phyloP scores from a whole-genome alignment of 1,140 invertebrate species.

The Brachionus rubens region DNA sequence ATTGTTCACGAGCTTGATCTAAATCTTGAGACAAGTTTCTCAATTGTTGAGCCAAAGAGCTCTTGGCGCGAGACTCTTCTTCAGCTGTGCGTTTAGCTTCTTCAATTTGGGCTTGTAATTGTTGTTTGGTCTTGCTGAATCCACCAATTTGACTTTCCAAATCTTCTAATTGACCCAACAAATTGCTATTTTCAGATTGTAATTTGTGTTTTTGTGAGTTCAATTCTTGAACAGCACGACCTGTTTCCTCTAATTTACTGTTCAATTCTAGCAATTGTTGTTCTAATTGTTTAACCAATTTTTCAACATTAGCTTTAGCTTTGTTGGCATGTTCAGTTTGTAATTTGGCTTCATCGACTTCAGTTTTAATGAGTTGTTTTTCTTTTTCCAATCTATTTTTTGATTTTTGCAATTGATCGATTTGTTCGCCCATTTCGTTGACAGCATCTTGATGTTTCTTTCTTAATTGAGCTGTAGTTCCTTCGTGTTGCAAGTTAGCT shows the following conservation, averaged over 20 bases:
- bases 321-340: constrained; percentile 79
- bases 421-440: constrained; percentile 92
- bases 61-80: constrained; percentile 52
- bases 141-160: constrained; percentile 35
- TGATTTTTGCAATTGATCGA: constrained; percentile 97
- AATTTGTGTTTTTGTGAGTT: constrained; percentile 32
- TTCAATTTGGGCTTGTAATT: constrained; percentile 48
- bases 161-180: constrained; percentile 33
- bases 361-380: constrained; percentile 69
- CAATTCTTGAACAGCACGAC: constrained; percentile 8
- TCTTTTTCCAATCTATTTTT: constrained; percentile 69
- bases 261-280: constrained; percentile 90
- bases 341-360: constrained; percentile 86
- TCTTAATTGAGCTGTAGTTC: constrained; percentile 84
- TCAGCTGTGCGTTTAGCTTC: constrained; percentile 53
- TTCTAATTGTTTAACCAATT: constrained; percentile 90
- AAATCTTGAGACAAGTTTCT: constrained; percentile 91
- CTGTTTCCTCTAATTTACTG: constrained; percentile 62
- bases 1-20: constrained; percentile 89
- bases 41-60: constrained; percentile 55
- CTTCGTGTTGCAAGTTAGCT: constrained; percentile 95
- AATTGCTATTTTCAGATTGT: constrained; percentile 13
- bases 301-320: constrained; percentile 92
- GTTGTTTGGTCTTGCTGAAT: constrained; percentile 14
- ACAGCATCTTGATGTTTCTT: constrained; percentile 99